Evolutionary conservation across 1,140 invertebrate species (phyloP), one percentile per base, ranked within the genome.

Genomic region (Tetramorium alpestre): DNA sequence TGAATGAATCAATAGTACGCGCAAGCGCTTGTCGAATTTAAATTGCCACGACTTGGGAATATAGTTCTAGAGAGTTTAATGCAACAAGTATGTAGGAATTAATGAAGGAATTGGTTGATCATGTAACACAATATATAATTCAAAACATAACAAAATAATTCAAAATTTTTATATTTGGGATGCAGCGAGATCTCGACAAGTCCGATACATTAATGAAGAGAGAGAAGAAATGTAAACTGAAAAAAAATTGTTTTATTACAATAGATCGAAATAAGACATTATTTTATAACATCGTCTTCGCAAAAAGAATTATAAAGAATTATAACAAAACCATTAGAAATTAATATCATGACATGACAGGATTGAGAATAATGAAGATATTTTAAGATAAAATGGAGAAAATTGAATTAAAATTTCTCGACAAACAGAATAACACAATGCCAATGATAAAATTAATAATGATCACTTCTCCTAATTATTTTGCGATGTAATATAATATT

Each of bases 1-100:
- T 38, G 73, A 25, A 25, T n/a, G 18, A 88, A 90, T 90, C 90
- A 54, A 91, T 91, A 91, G n/a, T 25, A 58, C 49, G 78, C 90
- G 90, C 90, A 85, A 28, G 82, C 85, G 86, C 38, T 58, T 4
- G 28, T 58, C 18, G n/a, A 49, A 60, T 49, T 75, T 41, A 33
- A 73, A 81, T 81, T 22, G 13, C 0, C 54, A 22, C 2, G 6
- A 28, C 11, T 84, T 16, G n/a, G 13, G 7, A 82, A 47, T 51
- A 18, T 22, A 58, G 0, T 13, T 33, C 3, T 6, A 18, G 22
- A 13, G 13, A 62, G 25, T 60, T 22, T 49, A 69, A 22, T 38
- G 69, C 80, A 75, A 60, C 54, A 84, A 62, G 54, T 75, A 60
- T 5, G n/a, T 41, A 41, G 16, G 10, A 41, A 22, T 4, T 6